A percentile compares a stretch with the other conserved stretches of the same genome.
These are phyloP conservation scores for Stichodactyla helianthus DNA, from an alignment of 64 coral and sea anemone genomes.

Conservation along the genomic window DNA sequence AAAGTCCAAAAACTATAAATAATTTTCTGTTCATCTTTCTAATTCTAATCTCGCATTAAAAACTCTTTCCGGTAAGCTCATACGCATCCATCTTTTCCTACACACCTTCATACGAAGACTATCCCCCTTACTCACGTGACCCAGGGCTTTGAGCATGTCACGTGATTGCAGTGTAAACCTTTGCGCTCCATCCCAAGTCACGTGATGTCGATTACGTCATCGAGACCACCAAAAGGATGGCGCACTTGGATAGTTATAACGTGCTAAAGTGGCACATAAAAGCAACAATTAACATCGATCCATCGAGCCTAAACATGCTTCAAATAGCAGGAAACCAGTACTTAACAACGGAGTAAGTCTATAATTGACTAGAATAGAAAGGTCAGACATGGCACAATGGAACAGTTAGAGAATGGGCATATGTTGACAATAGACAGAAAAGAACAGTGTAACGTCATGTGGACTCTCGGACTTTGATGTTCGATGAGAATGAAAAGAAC, in stretches of 20 bases:
- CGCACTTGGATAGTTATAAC: background rate
- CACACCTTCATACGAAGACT: too few relatives aligned
- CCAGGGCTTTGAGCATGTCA: background rate
- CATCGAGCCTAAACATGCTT: background rate
- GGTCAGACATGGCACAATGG: background rate
- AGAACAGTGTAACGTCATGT: background rate
- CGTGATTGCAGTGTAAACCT: background rate
- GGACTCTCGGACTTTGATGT: too few relatives aligned
- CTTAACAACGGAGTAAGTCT: background rate
- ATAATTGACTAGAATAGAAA: background rate
- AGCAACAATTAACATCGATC: background rate
- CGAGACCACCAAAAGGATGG: background rate
- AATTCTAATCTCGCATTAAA: too few relatives aligned
- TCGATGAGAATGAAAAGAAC: background rate
- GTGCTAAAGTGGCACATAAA: background rate
- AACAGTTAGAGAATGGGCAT: background rate
- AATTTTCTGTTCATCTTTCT: too few relatives aligned
- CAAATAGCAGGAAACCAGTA: background rate
- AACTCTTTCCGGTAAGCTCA: too few relatives aligned
- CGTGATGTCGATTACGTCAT: background rate
- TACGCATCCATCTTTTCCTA: too few relatives aligned
- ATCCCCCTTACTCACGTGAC: too few relatives aligned
- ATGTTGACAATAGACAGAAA: background rate
- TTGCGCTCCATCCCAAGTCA: background rate
- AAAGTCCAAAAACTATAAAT: too few relatives aligned